Conservation (phyloP, 2,113 vertebrate species). For the Festucalex cinctus region DNA sequence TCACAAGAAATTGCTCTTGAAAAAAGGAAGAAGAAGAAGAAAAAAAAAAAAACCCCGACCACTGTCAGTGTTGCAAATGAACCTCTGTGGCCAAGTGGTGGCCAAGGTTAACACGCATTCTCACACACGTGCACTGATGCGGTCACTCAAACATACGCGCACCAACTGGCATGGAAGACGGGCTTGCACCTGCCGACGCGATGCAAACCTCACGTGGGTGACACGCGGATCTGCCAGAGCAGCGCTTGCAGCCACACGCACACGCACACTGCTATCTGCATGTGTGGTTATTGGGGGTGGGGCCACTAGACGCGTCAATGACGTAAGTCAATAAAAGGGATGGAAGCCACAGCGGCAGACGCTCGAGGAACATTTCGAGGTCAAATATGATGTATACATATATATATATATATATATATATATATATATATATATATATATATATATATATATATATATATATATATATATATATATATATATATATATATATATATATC, state of each 20-base stretch:
- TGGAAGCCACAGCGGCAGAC: neutral
- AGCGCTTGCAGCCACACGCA: neutral
- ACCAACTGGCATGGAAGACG: slow-evolving; percentile 16
- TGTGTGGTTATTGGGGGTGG: neutral
- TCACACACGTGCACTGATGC: neutral
- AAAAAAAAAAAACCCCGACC: no score
- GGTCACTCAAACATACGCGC: no score
- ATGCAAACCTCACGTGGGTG: neutral
- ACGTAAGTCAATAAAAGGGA: slow-evolving; percentile 30
- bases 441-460: no score
- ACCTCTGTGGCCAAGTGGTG: slow-evolving; percentile 15
- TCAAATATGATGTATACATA: neutral
- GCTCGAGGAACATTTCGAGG: neutral
- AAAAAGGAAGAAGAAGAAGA: no score
- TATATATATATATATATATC: no score
- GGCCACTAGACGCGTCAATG: slow-evolving; percentile 6
- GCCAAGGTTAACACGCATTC: slow-evolving; percentile 9
- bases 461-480: no score
- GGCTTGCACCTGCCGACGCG: neutral
- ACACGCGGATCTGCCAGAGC: neutral
- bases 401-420: no score
- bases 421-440: no score
- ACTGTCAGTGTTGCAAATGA: slow-evolving; percentile 31
- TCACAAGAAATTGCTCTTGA: slow-evolving; percentile 35
- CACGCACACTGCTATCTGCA: neutral